Evolutionary conservation across 2,113 vertebrate species (phyloP).

Genomic region (Tachysurus vachellii): DNA sequence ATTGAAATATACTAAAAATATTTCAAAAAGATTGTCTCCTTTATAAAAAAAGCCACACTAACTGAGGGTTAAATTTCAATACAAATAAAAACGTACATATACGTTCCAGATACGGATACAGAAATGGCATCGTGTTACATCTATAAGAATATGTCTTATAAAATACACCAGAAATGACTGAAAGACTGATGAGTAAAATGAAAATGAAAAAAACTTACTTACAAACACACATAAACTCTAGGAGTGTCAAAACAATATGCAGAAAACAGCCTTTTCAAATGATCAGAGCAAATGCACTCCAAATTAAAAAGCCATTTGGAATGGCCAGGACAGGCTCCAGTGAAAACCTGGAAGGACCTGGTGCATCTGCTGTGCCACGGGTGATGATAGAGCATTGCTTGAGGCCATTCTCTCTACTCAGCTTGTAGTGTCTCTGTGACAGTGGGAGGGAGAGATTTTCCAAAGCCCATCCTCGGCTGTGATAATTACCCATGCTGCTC

Average conservation of each 20-base stretch:
- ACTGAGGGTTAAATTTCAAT: neutral
- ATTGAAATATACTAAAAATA: too few species aligned
- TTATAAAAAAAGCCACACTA: neutral
- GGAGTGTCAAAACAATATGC: neutral
- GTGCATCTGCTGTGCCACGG: slow-evolving; percentile 18
- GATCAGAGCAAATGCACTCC: neutral
- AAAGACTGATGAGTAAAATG: neutral
- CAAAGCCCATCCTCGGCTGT: slow-evolving; percentile 67
- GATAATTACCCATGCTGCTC: slow-evolving; percentile 77
- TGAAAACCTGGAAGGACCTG: slow-evolving; percentile 6
- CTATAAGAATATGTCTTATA: neutral
- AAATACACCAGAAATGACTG: neutral
- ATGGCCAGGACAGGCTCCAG: neutral
- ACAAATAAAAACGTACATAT: neutral
- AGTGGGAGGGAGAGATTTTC: slow-evolving; percentile 60
- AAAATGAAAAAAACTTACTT: neutral
- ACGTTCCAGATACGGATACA: neutral
- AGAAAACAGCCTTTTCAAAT: neutral
- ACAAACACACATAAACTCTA: neutral
- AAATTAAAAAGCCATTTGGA: slow-evolving; percentile 18
- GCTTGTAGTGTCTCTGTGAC: slow-evolving; percentile 60
- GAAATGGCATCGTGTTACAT: neutral
- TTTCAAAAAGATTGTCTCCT: neutral
- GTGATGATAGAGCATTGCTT: slow-evolving; percentile 14
- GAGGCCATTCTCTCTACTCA: slow-evolving; percentile 31